A percentile compares a stretch with the other conserved stretches of the same genome.
These are phyloP conservation scores for Pantala flavescens DNA, from an alignment of 1,140 invertebrate species.

Conservation along the genomic window DNA sequence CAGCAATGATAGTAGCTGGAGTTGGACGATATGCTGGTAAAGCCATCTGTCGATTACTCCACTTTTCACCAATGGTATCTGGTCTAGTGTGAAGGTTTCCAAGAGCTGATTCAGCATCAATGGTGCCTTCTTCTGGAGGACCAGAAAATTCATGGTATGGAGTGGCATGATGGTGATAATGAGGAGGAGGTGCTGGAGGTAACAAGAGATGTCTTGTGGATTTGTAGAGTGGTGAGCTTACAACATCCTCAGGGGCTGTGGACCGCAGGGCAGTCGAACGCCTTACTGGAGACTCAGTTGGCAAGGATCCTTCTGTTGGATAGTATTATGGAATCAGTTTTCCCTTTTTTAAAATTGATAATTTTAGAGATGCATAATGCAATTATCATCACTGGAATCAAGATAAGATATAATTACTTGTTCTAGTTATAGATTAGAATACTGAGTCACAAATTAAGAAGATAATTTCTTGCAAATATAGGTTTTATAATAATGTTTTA, in stretches of 20 bases:
- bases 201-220: conserved; percentile 66
- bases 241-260: conserved; percentile 62
- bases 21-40: conserved; percentile 43
- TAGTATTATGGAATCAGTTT: conserved; percentile 21
- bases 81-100: not conserved
- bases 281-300: conserved; percentile 58
- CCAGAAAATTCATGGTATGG: not conserved
- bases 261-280: conserved; percentile 66
- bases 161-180: not conserved
- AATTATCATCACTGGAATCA: no score
- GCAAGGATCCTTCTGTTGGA: not conserved
- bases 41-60: conserved; percentile 20
- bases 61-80: not conserved
- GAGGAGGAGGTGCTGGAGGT: conserved; percentile 30
- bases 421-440: no score
- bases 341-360: no score
- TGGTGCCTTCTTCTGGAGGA: not conserved
- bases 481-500: no score
- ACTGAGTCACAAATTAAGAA: no score
- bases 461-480: no score
- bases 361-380: no score
- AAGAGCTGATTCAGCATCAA: not conserved
- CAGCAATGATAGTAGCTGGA: conserved; percentile 48
- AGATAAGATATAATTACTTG: no score
- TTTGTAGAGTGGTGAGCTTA: conserved; percentile 60